Conservation (phyloP, 2,888 invertebrate genomes). For the Tipula lateralis region DNA sequence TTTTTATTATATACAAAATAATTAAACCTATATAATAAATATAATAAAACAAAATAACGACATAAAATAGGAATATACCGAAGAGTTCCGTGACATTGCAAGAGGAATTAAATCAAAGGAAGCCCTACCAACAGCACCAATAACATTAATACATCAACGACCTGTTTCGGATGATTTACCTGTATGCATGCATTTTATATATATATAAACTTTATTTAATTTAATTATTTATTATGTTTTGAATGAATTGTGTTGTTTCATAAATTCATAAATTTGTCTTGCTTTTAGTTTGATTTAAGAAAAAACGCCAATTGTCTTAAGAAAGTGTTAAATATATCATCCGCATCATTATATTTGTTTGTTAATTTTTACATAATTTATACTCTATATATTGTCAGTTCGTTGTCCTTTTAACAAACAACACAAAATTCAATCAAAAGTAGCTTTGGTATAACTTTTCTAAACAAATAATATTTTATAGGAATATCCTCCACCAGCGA, state of each 20-base stretch:
- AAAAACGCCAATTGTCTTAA: conserved; percentile 40
- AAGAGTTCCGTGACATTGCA: conserved; percentile 95
- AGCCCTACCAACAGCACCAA: conserved; percentile 84
- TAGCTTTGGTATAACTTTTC: conserved; percentile 32
- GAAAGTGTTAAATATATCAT: conserved; percentile 31
- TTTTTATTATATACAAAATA: conserved; percentile 6
- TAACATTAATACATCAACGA: conserved; percentile 92
- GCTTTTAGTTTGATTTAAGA: conserved; percentile 52
- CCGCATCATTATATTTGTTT: neutral
- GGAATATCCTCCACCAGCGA: conserved; percentile 55
- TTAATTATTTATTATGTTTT: neutral
- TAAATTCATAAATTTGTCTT: conserved; percentile 41
- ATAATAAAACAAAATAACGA: conserved; percentile 30
- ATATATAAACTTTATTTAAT: neutral
- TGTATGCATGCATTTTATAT: conserved; percentile 42
- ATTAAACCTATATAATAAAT: conserved; percentile 25
- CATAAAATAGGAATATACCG: conserved; percentile 79
- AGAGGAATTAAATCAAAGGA: conserved; percentile 87
- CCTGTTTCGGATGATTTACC: conserved; percentile 93
- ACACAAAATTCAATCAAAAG: conserved; percentile 34
- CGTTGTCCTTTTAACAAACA: conserved; percentile 35
- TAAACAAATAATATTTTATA: conserved; percentile 40
- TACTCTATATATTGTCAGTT: neutral
- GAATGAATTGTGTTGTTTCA: conserved; percentile 20
- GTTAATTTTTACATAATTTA: neutral